Conservation (phyloP, 2,797 vertebrate genomes). For the Gymnoscopelus microlampas region DNA sequence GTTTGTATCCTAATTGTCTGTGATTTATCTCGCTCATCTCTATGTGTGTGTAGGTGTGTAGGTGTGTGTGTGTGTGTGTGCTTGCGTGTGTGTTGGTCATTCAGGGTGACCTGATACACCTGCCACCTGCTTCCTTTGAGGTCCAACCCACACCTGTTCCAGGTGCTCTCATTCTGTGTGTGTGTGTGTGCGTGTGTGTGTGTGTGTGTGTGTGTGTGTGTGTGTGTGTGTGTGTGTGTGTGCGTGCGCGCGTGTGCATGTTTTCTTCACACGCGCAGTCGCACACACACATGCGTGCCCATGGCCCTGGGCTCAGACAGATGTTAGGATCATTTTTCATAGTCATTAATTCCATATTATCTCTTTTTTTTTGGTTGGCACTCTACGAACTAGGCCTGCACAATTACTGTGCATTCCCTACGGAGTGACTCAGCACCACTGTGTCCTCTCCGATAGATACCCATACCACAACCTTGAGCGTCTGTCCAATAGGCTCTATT, state of each 20-base stretch:
- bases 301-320: too few relatives aligned
- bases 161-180: conserved; percentile 13
- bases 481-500: too few relatives aligned
- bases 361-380: too few relatives aligned
- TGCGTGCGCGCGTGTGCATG: conserved; percentile 8
- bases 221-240: conserved; percentile 1
- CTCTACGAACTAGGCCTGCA: too few relatives aligned
- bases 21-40: conserved; percentile 46
- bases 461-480: too few relatives aligned
- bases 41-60: conserved; percentile 1
- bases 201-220: conserved; percentile 10
- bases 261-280: conserved; percentile 8
- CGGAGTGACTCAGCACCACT: too few relatives aligned
- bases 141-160: conserved; percentile 16
- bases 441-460: too few relatives aligned
- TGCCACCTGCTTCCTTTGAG: conserved; percentile 1
- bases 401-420: too few relatives aligned
- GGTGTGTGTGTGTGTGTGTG: conserved; percentile 6
- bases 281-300: neutral
- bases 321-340: too few relatives aligned
- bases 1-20: conserved; percentile 47
- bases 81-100: conserved; percentile 21
- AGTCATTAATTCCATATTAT: too few relatives aligned
- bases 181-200: conserved; percentile 4
- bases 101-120: conserved; percentile 46